phyloP scores from a whole-genome alignment of 1,140 invertebrate species.

The Musca vetustissima region DNA sequence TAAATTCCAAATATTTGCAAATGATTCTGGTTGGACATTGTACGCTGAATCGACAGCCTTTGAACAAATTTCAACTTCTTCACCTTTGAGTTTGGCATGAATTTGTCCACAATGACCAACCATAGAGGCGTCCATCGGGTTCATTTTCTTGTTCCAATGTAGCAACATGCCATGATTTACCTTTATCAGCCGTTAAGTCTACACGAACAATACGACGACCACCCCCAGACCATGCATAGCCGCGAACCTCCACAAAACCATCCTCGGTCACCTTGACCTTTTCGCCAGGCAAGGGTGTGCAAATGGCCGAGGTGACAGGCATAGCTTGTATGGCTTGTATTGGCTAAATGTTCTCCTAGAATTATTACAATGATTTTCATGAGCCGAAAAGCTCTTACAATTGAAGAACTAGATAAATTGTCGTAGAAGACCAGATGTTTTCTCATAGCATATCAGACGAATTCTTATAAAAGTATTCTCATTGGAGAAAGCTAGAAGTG shows the following conservation, averaged over 20 bases:
- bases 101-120: constrained; percentile 91
- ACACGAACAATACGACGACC: constrained; percentile 86
- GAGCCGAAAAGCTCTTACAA: too few relatives aligned
- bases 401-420: too few relatives aligned
- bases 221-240: constrained; percentile 97
- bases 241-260: constrained; percentile 71
- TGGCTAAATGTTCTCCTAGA: too few relatives aligned
- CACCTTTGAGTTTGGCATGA: constrained; percentile 43
- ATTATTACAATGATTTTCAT: too few relatives aligned
- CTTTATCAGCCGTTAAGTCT: constrained; percentile 81
- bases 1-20: constrained; percentile 96
- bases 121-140: constrained; percentile 72
- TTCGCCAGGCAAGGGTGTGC: constrained; percentile 68
- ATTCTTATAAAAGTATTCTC: too few relatives aligned
- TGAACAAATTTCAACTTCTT: constrained; percentile 80
- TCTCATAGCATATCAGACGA: too few relatives aligned
- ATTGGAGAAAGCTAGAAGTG: too few relatives aligned
- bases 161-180: constrained; percentile 84
- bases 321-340: constrained; percentile 91
- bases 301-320: constrained; percentile 94
- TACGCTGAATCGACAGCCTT: constrained; percentile 95
- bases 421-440: too few relatives aligned
- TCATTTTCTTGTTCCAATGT: constrained; percentile 55
- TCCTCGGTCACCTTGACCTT: constrained; percentile 58
- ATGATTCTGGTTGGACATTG: constrained; percentile 94